Evolutionary conservation across 2,113 vertebrate species (phyloP), one percentile per base, ranked within the genome.

Genomic region (Apaloderma vittatum): DNA sequence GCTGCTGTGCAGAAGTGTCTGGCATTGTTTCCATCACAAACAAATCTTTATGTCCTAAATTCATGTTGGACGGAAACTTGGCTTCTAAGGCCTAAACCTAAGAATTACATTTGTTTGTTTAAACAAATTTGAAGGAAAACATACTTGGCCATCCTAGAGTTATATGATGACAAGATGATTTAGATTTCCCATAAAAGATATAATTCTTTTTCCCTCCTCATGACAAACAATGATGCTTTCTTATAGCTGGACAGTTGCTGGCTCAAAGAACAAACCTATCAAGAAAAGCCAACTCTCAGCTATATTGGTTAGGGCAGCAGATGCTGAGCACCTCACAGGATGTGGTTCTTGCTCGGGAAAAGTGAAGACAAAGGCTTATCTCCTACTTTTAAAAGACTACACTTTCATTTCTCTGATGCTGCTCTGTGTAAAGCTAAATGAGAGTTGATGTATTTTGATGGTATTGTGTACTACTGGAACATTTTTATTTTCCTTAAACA

Each of bases 91-190:
- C 62, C 86, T 70, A 94, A 95, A 95, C 66, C 94, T 90, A 95
- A 97, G 95, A 96, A 97, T 87, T 97, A 97, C 87, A 90, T 97
- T 97, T 96, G 88, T 97, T 97, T 97, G 96, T 96, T 97, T 96
- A 96, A 96, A 94, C 84, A 96, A 96, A 97, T 94, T 94, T 92
- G 95, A 96, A 87, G 84, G 77, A 96, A 97, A 97, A 94, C 86
- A 95, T 90, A 90, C 91, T 96, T 94, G 87, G 94, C 81, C 89
- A 93, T 96, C 91, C 94, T 95, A 95, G 93, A 95, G 71, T 94
- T 94, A 79, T 90, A 92, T 88, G 94, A 97, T 94, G 94, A 97
- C 91, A 97, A 92, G 92, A 97, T 97, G 87, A 95, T 96, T 97
- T 97, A 97, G 87, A 87, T 96, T 93, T 96, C 95, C 96, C 96